Percentiles rank a stretch among this genome's conserved stretches.
phyloP scores from a whole-genome alignment of 53 echinoderm and acorn worm genomes.

The Echinometra lucunter region DNA sequence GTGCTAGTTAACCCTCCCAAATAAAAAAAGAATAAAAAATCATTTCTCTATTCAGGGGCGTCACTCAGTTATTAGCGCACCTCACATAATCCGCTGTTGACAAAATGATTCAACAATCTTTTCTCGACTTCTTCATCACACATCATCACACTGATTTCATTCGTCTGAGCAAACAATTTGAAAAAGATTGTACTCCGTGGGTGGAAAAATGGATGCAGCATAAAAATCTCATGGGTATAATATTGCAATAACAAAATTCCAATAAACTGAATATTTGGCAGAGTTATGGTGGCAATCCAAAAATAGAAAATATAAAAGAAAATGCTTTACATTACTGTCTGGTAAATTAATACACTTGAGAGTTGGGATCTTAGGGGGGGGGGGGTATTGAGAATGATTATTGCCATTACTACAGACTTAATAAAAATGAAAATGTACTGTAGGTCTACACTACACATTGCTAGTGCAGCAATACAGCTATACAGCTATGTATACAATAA shows the following conservation, averaged over 20 bases:
- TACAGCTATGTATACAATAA: too few species aligned
- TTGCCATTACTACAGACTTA: background rate
- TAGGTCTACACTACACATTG: too few species aligned
- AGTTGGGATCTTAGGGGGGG: background rate
- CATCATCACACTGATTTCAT: background rate
- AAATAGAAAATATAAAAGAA: too few species aligned
- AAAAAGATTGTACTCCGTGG: background rate
- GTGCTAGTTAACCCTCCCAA: background rate
- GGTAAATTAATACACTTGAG: background rate
- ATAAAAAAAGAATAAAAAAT: background rate
- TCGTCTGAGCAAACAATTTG: background rate
- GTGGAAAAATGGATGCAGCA: background rate
- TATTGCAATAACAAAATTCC: background rate
- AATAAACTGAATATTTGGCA: background rate
- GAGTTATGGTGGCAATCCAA: background rate
- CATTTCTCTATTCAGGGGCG: background rate
- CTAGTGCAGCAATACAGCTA: too few species aligned
- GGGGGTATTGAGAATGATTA: background rate
- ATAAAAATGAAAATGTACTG: background rate
- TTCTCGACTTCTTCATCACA: background rate
- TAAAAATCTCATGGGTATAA: background rate
- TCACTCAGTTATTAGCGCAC: background rate
- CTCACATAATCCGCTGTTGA: constrained; percentile 13
- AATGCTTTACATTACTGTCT: background rate
- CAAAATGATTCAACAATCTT: constrained; percentile 37